These are phyloP conservation scores for Trialeurodes vaporariorum DNA, from an alignment of 1,140 invertebrate genomes.

Conservation along the genomic window DNA sequence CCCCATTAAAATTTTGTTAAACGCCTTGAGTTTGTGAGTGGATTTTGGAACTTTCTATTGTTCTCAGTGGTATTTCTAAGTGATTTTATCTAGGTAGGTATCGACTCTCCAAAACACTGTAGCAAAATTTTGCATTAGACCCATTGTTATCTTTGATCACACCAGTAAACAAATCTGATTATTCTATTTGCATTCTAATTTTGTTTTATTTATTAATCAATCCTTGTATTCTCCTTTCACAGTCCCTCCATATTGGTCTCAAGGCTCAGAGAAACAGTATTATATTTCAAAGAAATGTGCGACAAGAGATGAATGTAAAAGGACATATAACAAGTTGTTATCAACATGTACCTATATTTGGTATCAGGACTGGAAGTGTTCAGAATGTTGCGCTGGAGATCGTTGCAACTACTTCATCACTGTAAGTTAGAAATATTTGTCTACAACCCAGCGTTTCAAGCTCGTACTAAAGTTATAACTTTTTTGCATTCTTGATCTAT, in stretches of 20 bases:
- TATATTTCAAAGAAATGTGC: slow-evolving; percentile 89
- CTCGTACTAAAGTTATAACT: background rate
- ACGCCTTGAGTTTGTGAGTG: too few relatives aligned
- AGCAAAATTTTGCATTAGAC: too few relatives aligned
- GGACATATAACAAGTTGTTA: slow-evolving; percentile 52
- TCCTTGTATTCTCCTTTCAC: slow-evolving; percentile 16
- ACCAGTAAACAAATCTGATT: too few relatives aligned
- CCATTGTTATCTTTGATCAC: too few relatives aligned
- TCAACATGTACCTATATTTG: slow-evolving; percentile 82
- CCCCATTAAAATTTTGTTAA: too few relatives aligned
- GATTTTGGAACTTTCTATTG: too few relatives aligned
- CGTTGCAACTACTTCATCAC: slow-evolving; percentile 94
- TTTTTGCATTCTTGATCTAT: background rate
- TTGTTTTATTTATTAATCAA: too few relatives aligned
- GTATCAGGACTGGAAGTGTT: slow-evolving; percentile 96
- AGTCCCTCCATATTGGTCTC: slow-evolving; percentile 90
- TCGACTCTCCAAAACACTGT: too few relatives aligned
- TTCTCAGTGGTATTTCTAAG: too few relatives aligned
- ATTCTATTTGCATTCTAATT: too few relatives aligned
- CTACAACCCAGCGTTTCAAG: background rate
- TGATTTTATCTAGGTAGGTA: too few relatives aligned
- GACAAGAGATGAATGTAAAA: slow-evolving; percentile 63
- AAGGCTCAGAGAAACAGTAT: slow-evolving; percentile 84
- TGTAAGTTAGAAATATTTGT: slow-evolving; percentile 50
- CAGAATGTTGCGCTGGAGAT: slow-evolving; percentile 93